Percentiles rank a stretch among this genome's conserved stretches.
Evolutionary conservation across 2,888 invertebrate genomes (phyloP).

Genomic region (Beris chalybata): DNA sequence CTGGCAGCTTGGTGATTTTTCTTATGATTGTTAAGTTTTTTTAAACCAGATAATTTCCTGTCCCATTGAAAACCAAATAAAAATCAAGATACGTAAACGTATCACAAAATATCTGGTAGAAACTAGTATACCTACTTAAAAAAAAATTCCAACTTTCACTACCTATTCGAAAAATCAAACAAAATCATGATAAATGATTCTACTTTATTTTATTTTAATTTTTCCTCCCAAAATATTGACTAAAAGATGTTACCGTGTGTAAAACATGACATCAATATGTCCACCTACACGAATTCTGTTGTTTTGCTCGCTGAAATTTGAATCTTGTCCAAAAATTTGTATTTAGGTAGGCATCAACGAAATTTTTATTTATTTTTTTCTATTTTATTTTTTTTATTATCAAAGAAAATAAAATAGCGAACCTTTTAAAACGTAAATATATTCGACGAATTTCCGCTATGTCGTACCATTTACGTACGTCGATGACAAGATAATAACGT

Average conservation of each 20-base stretch:
- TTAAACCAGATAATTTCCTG: too few species aligned
- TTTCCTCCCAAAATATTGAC: conserved; percentile 1
- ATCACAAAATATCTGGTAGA: too few species aligned
- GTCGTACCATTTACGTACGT: not conserved
- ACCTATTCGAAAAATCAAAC: too few species aligned
- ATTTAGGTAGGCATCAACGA: not conserved
- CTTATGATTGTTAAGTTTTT: too few species aligned
- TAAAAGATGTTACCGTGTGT: not conserved
- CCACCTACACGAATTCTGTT: conserved; percentile 15
- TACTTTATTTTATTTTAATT: not conserved
- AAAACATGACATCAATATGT: conserved; percentile 23
- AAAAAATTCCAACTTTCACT: too few species aligned
- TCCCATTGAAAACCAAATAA: too few species aligned
- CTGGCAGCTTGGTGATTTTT: too few species aligned
- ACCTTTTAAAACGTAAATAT: not conserved
- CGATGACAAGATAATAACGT: not conserved
- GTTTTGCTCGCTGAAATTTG: not conserved
- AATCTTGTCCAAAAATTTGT: not conserved
- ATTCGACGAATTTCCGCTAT: not conserved
- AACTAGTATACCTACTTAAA: too few species aligned
- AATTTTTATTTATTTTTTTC: not conserved
- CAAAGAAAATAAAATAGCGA: not conserved
- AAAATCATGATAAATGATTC: too few species aligned
- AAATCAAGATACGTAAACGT: too few species aligned
- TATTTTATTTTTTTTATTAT: not conserved